Base-by-base conservation (phyloP, 2,797 vertebrate species). In the Coendou prehensilis region DNA sequence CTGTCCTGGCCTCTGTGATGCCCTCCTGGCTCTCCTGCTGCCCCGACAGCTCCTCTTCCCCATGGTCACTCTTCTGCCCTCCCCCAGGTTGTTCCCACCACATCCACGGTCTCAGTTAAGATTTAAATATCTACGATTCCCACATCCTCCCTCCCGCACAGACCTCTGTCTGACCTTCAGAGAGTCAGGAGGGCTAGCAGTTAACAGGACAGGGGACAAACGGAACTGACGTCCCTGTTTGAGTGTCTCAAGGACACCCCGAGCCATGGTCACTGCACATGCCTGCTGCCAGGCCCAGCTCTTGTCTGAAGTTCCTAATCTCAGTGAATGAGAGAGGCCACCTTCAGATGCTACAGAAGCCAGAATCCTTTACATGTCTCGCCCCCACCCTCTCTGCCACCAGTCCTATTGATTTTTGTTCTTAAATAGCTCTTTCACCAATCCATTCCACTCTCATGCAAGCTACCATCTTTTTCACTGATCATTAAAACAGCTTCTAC, bases 231-330 rank as follows among this genome's bases (percentile, higher is more conserved):
- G 47, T 45, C 69, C 23, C 79, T 57, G 84, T 86, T 71, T 57
- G 78, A 94, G 47, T 82, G 56, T 89, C 76, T 92, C 84, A 71
- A 83, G 84, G 83, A 89, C 41, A 87, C 71, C 71, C 54, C 54
- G 88, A 81, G 71, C n/a, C 0, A 0, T 2, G n/a, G 69, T 6
- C 61, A 37, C n/a, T 22, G 47, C 84, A 61, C 41, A 28, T 1
- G 30, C 52, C n/a, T 47, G 26, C 61, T 37, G 28, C n/a, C 64
- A 84, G 41, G 23, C 41, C 78, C 41, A 23, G 67, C 67, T 81
- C 23, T 64, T 78, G 57, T 33, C 82, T 63, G 15, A 67, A 61
- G 64, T 73, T 73, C 76, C 47, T 56, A 64, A 69, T n/a, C 23
- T 82, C 76, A 89, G 52, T 1, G 11, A 86, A 75, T 45, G 23